phyloP scores from a whole-genome alignment of 2,888 invertebrate species.

The Mimumesa dahlbomi region DNA sequence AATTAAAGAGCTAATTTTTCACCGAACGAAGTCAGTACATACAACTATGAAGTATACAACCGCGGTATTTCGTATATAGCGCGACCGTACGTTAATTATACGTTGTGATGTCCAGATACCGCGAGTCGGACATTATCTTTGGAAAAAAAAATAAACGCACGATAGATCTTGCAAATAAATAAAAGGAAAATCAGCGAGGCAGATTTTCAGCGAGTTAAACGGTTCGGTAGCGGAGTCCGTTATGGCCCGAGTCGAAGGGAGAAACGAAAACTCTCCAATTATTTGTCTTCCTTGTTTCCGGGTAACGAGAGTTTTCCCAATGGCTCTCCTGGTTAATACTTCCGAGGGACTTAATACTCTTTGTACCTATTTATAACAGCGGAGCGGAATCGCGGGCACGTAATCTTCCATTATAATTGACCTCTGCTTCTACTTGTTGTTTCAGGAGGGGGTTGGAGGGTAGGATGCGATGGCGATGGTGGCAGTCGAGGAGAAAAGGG shows the following conservation, averaged over 20 bases:
- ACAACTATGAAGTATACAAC: no score
- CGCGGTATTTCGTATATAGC: no score
- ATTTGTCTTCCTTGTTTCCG: slow-evolving; percentile 52
- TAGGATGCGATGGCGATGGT: slow-evolving; percentile 4
- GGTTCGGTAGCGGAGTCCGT: background rate
- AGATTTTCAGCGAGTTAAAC: slow-evolving; percentile 5
- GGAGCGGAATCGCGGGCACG: slow-evolving; percentile 54
- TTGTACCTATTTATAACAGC: slow-evolving; percentile 57
- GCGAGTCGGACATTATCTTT: slow-evolving; percentile 1
- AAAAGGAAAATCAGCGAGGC: background rate
- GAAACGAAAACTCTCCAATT: slow-evolving; percentile 55
- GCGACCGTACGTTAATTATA: no score
- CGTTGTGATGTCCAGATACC: no score
- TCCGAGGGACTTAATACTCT: slow-evolving; percentile 59
- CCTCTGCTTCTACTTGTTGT: slow-evolving; percentile 54
- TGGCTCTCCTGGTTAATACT: slow-evolving; percentile 59
- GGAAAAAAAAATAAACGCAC: background rate
- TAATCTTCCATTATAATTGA: slow-evolving; percentile 66
- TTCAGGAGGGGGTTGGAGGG: slow-evolving; percentile 10
- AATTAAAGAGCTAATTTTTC: no score
- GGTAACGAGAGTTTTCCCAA: slow-evolving; percentile 56
- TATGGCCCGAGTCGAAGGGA: slow-evolving; percentile 9
- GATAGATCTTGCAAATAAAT: background rate
- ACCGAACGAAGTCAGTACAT: no score
- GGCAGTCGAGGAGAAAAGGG: slow-evolving; percentile 6